A percentile compares a stretch with the other conserved stretches of the same genome.
These are phyloP conservation scores for Eueides isabella DNA, from an alignment of 1,140 invertebrate species.

Conservation along the genomic window DNA sequence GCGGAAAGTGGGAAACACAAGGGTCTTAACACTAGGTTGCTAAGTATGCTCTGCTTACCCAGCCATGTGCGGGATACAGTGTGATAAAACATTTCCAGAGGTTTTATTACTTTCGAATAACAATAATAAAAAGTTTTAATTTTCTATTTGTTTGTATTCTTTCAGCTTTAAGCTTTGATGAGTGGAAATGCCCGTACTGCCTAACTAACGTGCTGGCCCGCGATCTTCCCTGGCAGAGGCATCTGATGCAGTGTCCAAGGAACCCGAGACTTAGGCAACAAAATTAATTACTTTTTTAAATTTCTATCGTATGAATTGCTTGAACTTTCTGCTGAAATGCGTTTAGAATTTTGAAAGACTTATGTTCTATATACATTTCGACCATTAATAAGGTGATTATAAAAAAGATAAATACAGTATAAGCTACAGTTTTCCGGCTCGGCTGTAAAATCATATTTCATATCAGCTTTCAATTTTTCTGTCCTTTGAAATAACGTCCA, in stretches of 20 bases:
- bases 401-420: no score
- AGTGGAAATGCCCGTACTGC: slow-evolving; percentile 78
- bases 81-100: no score
- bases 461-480: slow-evolving; percentile 9
- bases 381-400: no score
- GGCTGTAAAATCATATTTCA: neutral
- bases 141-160: neutral
- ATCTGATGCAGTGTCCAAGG: slow-evolving; percentile 74
- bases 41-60: no score
- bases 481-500: slow-evolving; percentile 11
- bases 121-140: no score
- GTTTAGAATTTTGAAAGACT: neutral
- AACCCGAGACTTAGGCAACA: slow-evolving; percentile 61
- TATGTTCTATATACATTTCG: neutral
- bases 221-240: slow-evolving; percentile 74
- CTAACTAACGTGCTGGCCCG: slow-evolving; percentile 69
- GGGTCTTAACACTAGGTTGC: no score
- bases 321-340: neutral
- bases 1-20: no score
- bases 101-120: no score
- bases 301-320: neutral
- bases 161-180: slow-evolving; percentile 69
- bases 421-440: neutral
- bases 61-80: no score
- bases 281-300: slow-evolving; percentile 12